Evolutionary conservation across 2,797 vertebrate genomes (phyloP), one percentile per base, ranked within the genome.

Genomic region (Oryzias dopingdopingensis): DNA sequence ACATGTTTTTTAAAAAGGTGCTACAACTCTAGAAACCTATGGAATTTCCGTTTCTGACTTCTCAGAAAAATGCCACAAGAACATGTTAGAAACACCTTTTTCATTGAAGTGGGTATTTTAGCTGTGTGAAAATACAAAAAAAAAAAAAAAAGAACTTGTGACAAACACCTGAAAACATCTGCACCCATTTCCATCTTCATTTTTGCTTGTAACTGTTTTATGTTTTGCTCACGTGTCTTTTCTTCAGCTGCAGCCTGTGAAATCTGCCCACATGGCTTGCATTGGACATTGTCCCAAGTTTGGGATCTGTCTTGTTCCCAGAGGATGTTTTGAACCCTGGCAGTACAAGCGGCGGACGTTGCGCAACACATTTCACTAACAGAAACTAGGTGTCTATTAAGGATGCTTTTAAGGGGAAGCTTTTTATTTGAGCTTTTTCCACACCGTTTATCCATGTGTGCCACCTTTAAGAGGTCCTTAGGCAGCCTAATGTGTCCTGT

Each of bases 401-500:
- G 42, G 47, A 47, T 58, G 59, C 32, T 57, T 66, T 83, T 70
- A 59, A 69, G 73, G 70, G 70, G 45, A 13, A 16, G 23, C n/a
- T 14, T 67, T 72, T 71, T 54, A 61, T 49, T 20, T 22, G 7
- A 0, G 59, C 26, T 43, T 51, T 62, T 76, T 67, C 51, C 49
- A 56, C 56, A 22, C 61, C 20, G 51, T 60, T 61, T 53, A 60
- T 78, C 79, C 85, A 80, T 47, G 62, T 60, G 61, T 60, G 62
- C 70, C 66, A 58, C 76, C 76, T 82, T 75, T 72, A 70, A 79
- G 54, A 70, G 42, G 54, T 49, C 49, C 44, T 6, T 17, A 45
- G 51, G 49, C 45, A 45, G 44, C 42, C 41, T 29, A 46, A 24
- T 45, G 64, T 82, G 77, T 85, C 72, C 78, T 82, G 49, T 74